Base-by-base conservation (phyloP, 2,797 vertebrate species). In the Xenopus petersii region DNA sequence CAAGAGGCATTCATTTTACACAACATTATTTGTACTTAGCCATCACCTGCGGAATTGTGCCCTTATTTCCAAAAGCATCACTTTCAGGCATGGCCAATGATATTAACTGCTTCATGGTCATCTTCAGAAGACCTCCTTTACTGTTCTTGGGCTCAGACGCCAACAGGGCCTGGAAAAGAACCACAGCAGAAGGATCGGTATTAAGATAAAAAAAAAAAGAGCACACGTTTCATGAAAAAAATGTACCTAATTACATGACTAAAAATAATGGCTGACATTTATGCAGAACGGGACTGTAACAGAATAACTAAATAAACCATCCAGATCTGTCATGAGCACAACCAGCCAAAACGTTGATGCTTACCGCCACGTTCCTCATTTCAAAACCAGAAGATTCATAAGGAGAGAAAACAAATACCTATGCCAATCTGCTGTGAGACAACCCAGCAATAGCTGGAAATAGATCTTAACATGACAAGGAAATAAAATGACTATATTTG, bases 121-220 rank as follows among this genome's bases (percentile, higher is more conserved):
- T 93, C 88, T 96, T 98, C 86, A 99, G 74, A 80, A 98, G 86
- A 74, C 92, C 90, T 81, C 90, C 91, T 88, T 92, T 96, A 83
- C 95, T 88, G 0, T 93, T 94, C 87, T 96, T 97, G 61, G 96
- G 93, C 84, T 98, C 96, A 5, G 95, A 97, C 66, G 95, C 95
- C 75, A 98, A 88, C 73, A 98, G 88, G 49, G 96, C 96, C 97
- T 98, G 81, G 2, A 46, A 46, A 82, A 80, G 36, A 42, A 9
- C 5, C 36, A 42, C 6, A 77, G 15, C 42, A 1, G 36, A 15
- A 51, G 49, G 49, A 15, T 12, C 12, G 3, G 4, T 12, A 10
- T 51, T 51, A 2, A 49, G 12, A 49, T 2, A 30, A 30, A 30
- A 30, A 30, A 30, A 30, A 4, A 56, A 16, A 56, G 15, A 56